Percentiles rank a stretch among this genome's conserved stretches.
phyloP scores from a whole-genome alignment of 1,140 invertebrate species.

The Drosophila trapezifrons region DNA sequence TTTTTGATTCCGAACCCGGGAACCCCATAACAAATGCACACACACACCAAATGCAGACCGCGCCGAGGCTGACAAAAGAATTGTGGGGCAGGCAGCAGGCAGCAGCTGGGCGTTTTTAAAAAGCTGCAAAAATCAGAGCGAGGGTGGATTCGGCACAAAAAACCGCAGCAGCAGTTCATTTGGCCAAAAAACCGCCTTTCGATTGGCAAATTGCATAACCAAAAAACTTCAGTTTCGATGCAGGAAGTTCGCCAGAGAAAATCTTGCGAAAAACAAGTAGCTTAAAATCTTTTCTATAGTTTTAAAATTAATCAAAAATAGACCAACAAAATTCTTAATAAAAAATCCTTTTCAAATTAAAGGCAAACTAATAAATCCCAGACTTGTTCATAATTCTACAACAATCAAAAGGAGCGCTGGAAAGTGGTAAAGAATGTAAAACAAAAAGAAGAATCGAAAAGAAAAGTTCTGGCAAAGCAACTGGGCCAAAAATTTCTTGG shows the following conservation, averaged over 20 bases:
- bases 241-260: not conserved
- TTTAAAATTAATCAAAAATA: not conserved
- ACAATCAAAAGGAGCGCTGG: constrained; percentile 1
- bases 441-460: constrained; percentile 6
- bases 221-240: constrained; percentile 1
- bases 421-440: constrained; percentile 13
- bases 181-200: constrained; percentile 48
- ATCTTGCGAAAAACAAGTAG: too few relatives aligned
- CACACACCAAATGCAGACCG: constrained; percentile 27
- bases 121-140: constrained; percentile 9
- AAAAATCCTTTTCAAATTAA: not conserved
- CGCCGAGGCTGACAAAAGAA: constrained; percentile 49
- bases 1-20: constrained; percentile 36
- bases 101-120: constrained; percentile 12
- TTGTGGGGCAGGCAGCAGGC: constrained; percentile 16
- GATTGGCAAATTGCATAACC: constrained; percentile 72
- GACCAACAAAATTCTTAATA: not conserved
- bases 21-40: constrained; percentile 49
- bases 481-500: constrained; percentile 32
- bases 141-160: constrained; percentile 9
- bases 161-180: constrained; percentile 49
- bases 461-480: constrained; percentile 37
- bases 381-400: constrained; percentile 17
- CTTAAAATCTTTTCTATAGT: not conserved
- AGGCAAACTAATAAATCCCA: constrained; percentile 9